Conservation (phyloP, 2,888 invertebrate genomes). For the Nebria salina region DNA sequence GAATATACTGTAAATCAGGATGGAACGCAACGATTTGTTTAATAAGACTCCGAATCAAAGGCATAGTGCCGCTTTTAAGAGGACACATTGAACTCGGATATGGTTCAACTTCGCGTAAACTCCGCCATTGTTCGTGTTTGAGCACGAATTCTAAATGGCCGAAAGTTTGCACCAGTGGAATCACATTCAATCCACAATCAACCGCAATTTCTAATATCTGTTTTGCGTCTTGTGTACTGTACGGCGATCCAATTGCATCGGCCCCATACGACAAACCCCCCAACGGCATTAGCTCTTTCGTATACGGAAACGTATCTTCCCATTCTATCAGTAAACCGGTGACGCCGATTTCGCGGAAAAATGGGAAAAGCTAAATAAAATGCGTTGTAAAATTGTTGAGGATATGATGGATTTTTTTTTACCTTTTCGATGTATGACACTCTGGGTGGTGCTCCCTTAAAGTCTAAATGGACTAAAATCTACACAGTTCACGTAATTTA, state of each 20-base stretch:
- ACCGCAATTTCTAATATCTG: conserved; percentile 74
- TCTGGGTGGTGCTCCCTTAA: conserved; percentile 79
- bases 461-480: conserved; percentile 74
- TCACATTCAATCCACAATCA: conserved; percentile 72
- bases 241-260: conserved; percentile 68
- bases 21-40: conserved; percentile 77
- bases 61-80: conserved; percentile 69
- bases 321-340: conserved; percentile 87
- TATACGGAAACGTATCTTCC: conserved; percentile 91
- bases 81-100: conserved; percentile 82
- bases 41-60: conserved; percentile 73
- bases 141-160: conserved; percentile 88
- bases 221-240: conserved; percentile 73
- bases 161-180: conserved; percentile 87
- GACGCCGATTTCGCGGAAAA: conserved; percentile 74
- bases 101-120: conserved; percentile 72
- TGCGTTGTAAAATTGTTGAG: conserved; percentile 51
- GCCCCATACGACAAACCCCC: conserved; percentile 67
- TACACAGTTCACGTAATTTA: conserved; percentile 49
- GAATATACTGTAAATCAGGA: conserved; percentile 72
- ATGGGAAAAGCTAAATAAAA: conserved; percentile 67
- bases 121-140: conserved; percentile 74
- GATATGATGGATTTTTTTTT: conserved; percentile 49
- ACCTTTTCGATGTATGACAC: conserved; percentile 69
- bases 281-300: conserved; percentile 68